Evolutionary conservation across 2,797 vertebrate species (phyloP), one percentile per base, ranked within the genome.

Genomic region (Uromys caudimaculatus): DNA sequence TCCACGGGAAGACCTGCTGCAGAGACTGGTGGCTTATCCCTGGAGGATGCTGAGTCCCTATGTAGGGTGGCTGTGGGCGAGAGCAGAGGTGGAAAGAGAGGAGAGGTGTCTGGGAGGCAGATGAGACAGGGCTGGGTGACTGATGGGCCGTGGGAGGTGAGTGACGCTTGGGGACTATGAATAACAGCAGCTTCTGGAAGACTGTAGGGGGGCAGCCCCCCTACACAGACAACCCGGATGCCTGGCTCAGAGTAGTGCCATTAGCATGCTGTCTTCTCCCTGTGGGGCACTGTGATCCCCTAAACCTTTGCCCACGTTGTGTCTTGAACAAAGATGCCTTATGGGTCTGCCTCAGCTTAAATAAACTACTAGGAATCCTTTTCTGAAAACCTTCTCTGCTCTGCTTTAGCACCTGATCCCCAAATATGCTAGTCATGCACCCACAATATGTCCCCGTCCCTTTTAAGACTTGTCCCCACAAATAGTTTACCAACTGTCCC

Each of bases 131-230:
- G 35, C 82, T 52, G 10, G 1, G 77, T 95, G 86, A 96, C 92
- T 97, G 96, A 84, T 52, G 94, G 62, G 56, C 23, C 0, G 90
- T 96, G 95, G 97, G 97, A 96, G 85, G 90, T 32, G 11, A 95
- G 56, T 21, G 50, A 84, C 23, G 85, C 94, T 90, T 29, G 32
- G 19, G 35, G 13, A 62, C 96, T 97, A 29, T 92, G 96, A 97
- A 87, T 92, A 95, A 77, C 83, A 77, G 85, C 1, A 0, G 89
- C 93, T 85, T 83, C 73, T 64, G 8, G 0, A 71, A 88, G 62
- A 38, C 58, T 38, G 88, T 35, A n/a, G 82, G 84, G 91, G 73
- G 17, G 56, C 27, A 41, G n/a, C 27, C 85, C 87, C 19, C 8
- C 41, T 41, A 7, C n/a, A 8, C 64, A 24, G 2, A 32, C 88